Evolutionary conservation across 2,797 vertebrate genomes (phyloP).

Genomic region (Pogoniulus pusillus): DNA sequence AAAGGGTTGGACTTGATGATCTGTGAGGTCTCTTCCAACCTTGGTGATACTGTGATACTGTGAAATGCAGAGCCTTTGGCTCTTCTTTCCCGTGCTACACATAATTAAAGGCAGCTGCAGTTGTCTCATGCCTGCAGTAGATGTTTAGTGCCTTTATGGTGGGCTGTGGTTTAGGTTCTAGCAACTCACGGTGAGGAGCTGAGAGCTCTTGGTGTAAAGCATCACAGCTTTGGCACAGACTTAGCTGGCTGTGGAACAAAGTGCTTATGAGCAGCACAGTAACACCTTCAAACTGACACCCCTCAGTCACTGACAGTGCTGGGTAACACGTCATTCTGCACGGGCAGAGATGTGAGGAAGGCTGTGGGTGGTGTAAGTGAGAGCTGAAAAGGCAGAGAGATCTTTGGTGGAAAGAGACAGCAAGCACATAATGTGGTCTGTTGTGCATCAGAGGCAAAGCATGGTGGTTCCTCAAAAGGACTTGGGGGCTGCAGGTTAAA

Average conservation of each 20-base stretch:
- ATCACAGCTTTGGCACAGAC: accelerated
- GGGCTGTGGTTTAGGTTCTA: neutral
- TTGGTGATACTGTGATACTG: too few relatives aligned
- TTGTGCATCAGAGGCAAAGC: neutral
- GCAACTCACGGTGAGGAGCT: neutral
- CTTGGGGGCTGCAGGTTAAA: neutral
- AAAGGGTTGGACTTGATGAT: too few relatives aligned
- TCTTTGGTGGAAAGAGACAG: neutral
- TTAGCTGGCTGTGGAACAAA: neutral
- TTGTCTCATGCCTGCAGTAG: neutral
- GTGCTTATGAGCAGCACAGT: accelerated
- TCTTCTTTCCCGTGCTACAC: neutral
- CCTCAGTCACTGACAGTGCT: neutral
- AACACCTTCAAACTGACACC: neutral
- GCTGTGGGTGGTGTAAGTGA: neutral
- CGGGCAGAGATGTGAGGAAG: neutral
- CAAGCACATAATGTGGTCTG: neutral
- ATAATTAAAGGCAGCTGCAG: neutral
- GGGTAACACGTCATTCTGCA: neutral
- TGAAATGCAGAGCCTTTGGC: neutral
- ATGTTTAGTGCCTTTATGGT: neutral
- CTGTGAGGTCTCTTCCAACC: too few relatives aligned
- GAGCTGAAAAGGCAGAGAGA: neutral
- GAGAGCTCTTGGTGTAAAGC: neutral
- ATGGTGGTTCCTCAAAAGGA: neutral